A percentile compares a stretch with the other conserved stretches of the same genome.
Evolutionary conservation across 1,140 invertebrate genomes (phyloP).

Genomic region (Temnothorax longispinosus): DNA sequence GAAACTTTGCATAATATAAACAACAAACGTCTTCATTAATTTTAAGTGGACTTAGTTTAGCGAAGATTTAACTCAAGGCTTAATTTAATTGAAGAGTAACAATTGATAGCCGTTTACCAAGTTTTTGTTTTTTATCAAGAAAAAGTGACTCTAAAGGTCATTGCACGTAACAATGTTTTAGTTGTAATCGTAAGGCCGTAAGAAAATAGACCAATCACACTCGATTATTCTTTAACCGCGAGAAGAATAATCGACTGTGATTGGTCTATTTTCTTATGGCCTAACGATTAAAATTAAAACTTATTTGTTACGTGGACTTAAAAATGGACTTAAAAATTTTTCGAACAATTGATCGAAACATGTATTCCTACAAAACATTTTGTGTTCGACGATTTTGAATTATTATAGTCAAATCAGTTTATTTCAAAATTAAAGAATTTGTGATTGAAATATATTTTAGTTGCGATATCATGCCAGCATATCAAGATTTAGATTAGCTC

Average conservation of each 20-base stretch:
- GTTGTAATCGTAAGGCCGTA: too few relatives aligned
- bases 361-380: neutral
- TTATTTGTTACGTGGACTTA: too few relatives aligned
- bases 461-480: neutral
- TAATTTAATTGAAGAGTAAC: neutral
- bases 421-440: constrained; percentile 1
- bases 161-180: too few relatives aligned
- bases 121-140: neutral
- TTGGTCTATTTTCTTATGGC: too few relatives aligned
- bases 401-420: neutral
- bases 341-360: neutral
- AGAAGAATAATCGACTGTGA: too few relatives aligned
- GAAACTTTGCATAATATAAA: neutral
- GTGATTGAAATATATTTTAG: neutral
- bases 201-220: too few relatives aligned
- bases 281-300: too few relatives aligned
- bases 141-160: too few relatives aligned
- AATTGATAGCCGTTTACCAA: neutral
- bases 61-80: neutral
- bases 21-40: constrained; percentile 2
- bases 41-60: neutral
- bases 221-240: too few relatives aligned
- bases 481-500: neutral
- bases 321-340: neutral
- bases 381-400: neutral